These are phyloP conservation scores for Gymnocheta viridis DNA, from an alignment of 2,888 invertebrate species.

Conservation along the genomic window DNA sequence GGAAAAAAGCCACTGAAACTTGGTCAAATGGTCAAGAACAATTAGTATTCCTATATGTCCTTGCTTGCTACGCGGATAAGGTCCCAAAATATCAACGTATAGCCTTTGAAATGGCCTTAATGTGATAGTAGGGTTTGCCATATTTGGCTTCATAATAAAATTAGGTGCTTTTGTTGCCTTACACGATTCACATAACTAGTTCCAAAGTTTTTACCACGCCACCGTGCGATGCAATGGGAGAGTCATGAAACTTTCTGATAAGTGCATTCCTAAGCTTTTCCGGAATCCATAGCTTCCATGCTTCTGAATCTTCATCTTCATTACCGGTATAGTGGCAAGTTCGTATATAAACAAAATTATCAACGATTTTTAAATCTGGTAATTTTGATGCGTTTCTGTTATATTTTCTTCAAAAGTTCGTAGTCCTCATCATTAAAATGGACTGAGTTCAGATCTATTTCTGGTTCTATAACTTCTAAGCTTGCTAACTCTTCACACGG, in stretches of 20 bases:
- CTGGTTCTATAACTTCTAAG: too few relatives aligned
- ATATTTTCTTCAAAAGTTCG: too few relatives aligned
- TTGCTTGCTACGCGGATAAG: slow-evolving; percentile 59
- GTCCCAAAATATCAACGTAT: slow-evolving; percentile 46
- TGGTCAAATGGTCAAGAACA: too few relatives aligned
- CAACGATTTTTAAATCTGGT: too few relatives aligned
- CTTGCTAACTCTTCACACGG: too few relatives aligned
- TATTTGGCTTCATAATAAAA: background rate
- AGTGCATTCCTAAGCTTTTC: background rate
- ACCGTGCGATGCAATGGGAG: background rate
- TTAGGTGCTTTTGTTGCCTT: slow-evolving; percentile 12
- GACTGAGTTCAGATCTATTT: too few relatives aligned
- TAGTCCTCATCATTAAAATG: too few relatives aligned
- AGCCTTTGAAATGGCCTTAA: slow-evolving; percentile 7
- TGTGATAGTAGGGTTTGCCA: background rate
- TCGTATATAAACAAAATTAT: too few relatives aligned
- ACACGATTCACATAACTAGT: background rate
- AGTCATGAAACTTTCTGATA: background rate
- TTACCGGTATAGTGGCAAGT: too few relatives aligned
- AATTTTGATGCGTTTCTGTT: too few relatives aligned
- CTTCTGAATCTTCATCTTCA: background rate
- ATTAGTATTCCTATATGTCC: slow-evolving; percentile 19
- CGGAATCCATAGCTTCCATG: slow-evolving; percentile 36
- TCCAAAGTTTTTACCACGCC: background rate
- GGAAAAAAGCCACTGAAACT: too few relatives aligned